A percentile compares a stretch with the other conserved stretches of the same genome.
Conservation (phyloP, 2,113 vertebrate genomes). For the Nanorana parkeri region DNA sequence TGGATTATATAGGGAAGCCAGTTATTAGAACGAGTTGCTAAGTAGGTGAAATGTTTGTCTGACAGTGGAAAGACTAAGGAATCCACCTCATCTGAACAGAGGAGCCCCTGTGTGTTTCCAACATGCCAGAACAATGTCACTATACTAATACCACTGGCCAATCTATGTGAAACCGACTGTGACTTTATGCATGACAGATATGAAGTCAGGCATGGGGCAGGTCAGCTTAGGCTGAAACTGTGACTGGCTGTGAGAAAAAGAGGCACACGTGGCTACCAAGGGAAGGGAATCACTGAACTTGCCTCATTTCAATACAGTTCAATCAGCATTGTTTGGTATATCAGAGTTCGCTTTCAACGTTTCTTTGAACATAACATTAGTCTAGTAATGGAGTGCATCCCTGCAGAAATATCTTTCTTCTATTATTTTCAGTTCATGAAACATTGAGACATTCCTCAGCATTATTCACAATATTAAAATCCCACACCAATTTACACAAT, state of each 20-base stretch:
- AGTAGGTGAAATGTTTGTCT: slow-evolving; percentile 41
- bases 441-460: too few relatives aligned
- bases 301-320: slow-evolving; percentile 67
- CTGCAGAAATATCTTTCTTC: neutral
- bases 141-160: slow-evolving; percentile 65
- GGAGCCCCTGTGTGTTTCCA: slow-evolving; percentile 60
- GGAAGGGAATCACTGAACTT: slow-evolving; percentile 69
- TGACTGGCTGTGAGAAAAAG: neutral
- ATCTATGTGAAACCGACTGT: slow-evolving; percentile 71
- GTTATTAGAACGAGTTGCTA: slow-evolving; percentile 23
- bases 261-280: neutral
- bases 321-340: neutral
- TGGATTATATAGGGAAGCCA: slow-evolving; percentile 1
- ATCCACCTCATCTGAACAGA: slow-evolving; percentile 69
- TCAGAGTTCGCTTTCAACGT: too few relatives aligned
- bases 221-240: neutral
- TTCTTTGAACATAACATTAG: too few relatives aligned
- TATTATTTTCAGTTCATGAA: too few relatives aligned
- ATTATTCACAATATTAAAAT: too few relatives aligned
- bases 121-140: slow-evolving; percentile 73
- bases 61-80: slow-evolving; percentile 32
- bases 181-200: slow-evolving; percentile 72
- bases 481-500: too few relatives aligned
- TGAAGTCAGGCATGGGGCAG: slow-evolving; percentile 68
- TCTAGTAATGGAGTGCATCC: too few relatives aligned